phyloP scores from a whole-genome alignment of 2,888 invertebrate genomes.

The Arrhopalites spinosus region DNA sequence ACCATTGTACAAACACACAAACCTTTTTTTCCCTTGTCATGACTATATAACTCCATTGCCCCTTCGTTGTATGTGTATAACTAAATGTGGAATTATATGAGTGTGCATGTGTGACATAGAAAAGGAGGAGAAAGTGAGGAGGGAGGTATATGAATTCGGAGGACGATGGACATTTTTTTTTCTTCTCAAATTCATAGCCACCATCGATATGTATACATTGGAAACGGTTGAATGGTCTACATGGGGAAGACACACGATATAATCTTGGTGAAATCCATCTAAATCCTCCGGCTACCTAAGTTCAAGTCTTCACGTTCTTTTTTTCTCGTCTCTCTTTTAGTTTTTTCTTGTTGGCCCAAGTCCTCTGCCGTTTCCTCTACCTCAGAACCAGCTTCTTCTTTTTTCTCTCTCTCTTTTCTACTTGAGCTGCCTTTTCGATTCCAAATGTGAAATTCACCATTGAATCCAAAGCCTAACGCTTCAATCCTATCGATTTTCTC shows the following conservation, averaged over 20 bases:
- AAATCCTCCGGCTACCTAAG: slow-evolving; percentile 38
- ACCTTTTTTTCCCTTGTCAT: background rate
- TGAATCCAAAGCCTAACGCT: slow-evolving; percentile 27
- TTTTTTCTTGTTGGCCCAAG: slow-evolving; percentile 10
- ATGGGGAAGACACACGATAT: slow-evolving; percentile 6
- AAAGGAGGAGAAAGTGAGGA: background rate
- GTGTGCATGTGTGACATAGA: background rate
- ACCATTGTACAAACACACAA: background rate
- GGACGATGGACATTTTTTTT: background rate
- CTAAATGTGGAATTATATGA: no score
- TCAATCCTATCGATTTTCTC: slow-evolving; percentile 38
- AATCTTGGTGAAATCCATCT: slow-evolving; percentile 36
- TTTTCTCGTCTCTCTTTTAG: slow-evolving; percentile 3
- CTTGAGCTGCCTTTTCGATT: slow-evolving; percentile 29
- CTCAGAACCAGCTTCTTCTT: background rate
- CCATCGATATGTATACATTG: background rate
- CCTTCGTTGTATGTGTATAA: no score
- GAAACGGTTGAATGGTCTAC: background rate
- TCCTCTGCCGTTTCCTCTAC: slow-evolving; percentile 5
- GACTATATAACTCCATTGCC: no score
- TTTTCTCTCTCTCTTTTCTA: background rate
- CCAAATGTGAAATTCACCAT: slow-evolving; percentile 30
- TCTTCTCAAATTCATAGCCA: background rate
- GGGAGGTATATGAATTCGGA: background rate
- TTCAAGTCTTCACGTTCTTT: slow-evolving; percentile 18